Percentiles rank a stretch among this genome's conserved stretches.
Evolutionary conservation across 2,888 invertebrate genomes (phyloP).

Genomic region (Corbicula japonica): DNA sequence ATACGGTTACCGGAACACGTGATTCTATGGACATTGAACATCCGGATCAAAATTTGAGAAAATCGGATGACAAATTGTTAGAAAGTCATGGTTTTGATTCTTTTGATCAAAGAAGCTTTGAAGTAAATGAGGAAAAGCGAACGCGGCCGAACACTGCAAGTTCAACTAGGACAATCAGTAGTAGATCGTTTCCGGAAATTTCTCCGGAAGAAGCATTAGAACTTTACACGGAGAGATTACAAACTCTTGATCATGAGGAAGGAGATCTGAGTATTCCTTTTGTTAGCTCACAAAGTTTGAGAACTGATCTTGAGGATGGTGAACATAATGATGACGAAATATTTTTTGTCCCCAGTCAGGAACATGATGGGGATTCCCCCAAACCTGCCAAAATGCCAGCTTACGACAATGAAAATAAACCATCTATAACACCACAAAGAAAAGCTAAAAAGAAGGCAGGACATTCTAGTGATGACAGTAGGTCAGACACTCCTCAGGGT

Average conservation of each 20-base stretch:
- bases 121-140: constrained; percentile 59
- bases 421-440: constrained; percentile 63
- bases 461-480: constrained; percentile 45
- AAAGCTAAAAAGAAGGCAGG: constrained; percentile 45
- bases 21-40: constrained; percentile 64
- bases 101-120: constrained; percentile 57
- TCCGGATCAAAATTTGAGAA: constrained; percentile 31
- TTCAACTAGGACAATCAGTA: constrained; percentile 79
- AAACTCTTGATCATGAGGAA: constrained; percentile 59
- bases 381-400: constrained; percentile 71
- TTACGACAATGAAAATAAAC: constrained; percentile 68
- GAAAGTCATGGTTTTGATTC: constrained; percentile 55
- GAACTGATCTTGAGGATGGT: constrained; percentile 44
- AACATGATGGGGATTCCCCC: constrained; percentile 67
- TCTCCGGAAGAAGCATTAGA: constrained; percentile 77
- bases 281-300: constrained; percentile 67
- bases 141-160: constrained; percentile 75
- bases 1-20: constrained; percentile 40
- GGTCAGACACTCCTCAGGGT: constrained; percentile 60
- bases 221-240: constrained; percentile 67
- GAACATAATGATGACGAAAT: constrained; percentile 77
- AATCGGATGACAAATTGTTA: constrained; percentile 16
- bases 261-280: constrained; percentile 71
- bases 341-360: constrained; percentile 73
- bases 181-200: constrained; percentile 79